Base-by-base conservation (phyloP, 2,797 vertebrate species). In the Trachops cirrhosus region DNA sequence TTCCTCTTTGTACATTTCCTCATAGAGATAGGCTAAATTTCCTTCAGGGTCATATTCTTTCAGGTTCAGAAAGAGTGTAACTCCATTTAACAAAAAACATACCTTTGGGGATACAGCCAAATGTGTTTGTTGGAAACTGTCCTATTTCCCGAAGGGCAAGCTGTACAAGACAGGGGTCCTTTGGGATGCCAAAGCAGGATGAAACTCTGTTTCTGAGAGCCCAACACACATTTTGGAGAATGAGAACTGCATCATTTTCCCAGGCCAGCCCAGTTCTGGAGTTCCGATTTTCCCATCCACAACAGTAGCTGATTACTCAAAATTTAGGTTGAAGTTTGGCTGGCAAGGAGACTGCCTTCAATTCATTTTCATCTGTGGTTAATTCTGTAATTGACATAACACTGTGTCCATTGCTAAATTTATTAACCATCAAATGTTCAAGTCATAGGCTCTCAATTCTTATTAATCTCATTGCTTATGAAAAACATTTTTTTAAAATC, bases 331-430 rank as follows among this genome's bases (percentile, higher is more conserved):
- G 74, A 68, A n/a, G 41, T 41, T 88, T 75, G 54, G 62, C 54
- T 92, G 96, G 86, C 85, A 57, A 82, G 39, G 57, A 85, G 37
- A 18, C 10, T 37, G 80, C 26, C 52, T 46, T 94, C 50, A 94
- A 96, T 98, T 96, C 85, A 85, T 94, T 78, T 44, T 95, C 91
- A 64, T 71, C 86, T 91, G 64, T 91, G 85, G 44, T 64, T 97
- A 96, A 77, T 96, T 59, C 29, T 96, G 77, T 91, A 97, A 95
- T 84, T 88, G 87, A 84, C 67, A 57, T 2, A 70, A 80, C 94
- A 89, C 11, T 32, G n/a, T 97, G 97, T 93, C 84, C 88, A 94
- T 97, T 70, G 96, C 67, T 96, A 97, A 87, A 97, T 48, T 44
- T 87, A 91, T 78, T 82, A 94, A 78, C 70, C 86, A 97, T 62